Percentiles rank a stretch among this genome's conserved stretches.
phyloP scores from a whole-genome alignment of 2,888 invertebrate genomes.

The Nemotelus pantherinus region DNA sequence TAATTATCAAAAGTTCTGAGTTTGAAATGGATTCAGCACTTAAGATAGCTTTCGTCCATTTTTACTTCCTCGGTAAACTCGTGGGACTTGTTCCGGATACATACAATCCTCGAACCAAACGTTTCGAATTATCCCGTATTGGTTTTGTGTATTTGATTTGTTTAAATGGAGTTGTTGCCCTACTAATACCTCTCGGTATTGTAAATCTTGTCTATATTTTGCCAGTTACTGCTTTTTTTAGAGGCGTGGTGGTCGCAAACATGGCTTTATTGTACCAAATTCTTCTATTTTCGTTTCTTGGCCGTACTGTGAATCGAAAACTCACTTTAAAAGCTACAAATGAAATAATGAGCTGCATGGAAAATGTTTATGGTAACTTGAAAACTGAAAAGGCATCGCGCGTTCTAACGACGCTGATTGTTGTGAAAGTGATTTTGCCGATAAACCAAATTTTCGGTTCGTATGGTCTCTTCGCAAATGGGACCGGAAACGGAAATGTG shows the following conservation, averaged over 20 bases:
- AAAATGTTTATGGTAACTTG: background rate
- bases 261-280: background rate
- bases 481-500: too few species aligned
- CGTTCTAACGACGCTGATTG: background rate
- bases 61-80: background rate
- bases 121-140: background rate
- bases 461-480: background rate
- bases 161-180: background rate
- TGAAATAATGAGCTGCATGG: background rate
- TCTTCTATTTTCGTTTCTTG: background rate
- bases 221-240: background rate
- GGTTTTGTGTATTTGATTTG: background rate
- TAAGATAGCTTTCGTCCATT: background rate
- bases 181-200: background rate
- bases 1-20: too few species aligned
- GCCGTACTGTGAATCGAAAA: background rate
- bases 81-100: background rate
- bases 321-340: background rate
- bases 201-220: background rate
- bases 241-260: background rate
- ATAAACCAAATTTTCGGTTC: background rate
- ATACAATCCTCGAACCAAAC: background rate
- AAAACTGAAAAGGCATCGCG: background rate
- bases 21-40: background rate
- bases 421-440: constrained; percentile 1